Base-by-base conservation (phyloP, 2,797 vertebrate genomes). In the Anguilla pacifica region DNA sequence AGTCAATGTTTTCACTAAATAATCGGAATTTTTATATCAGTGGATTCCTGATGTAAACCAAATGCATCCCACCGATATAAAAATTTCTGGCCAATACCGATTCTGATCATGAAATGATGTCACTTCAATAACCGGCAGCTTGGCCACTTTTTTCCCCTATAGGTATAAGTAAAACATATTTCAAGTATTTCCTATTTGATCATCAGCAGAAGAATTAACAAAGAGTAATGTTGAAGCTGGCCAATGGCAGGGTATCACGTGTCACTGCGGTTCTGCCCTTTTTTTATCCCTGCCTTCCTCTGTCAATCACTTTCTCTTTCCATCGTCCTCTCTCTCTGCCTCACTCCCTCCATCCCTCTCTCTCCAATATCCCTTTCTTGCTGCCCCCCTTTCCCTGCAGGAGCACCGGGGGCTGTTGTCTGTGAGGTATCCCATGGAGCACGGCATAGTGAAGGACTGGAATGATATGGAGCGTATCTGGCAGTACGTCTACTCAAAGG, bases 401-500 rank as follows among this genome's bases (percentile, higher is more conserved):
- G 97, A 98, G 89, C 97, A 98, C 94, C 91, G 97, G 67, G 97
- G 97, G 4, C 88, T 98, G 93, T 90, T 98, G 92, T 95, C 97
- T 2, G 97, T 98, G 49, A 95, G 97, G 2, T 98, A 98, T 88
- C 97, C 97, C 2, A 98, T 98, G 97, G 97, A 98, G 89, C 97
- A 98, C 0, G 97, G 97, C 0, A 96, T 98, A 1, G 97, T 98
- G 55, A 97, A 96, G 9, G 97, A 98, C 95, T 98, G 97, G 97
- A 98, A 98, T 0, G 97, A 98, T 93, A 98, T 98, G 97, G 97
- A 98, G 92, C 95, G 97, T 86, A 97, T 98, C 95, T 98, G 97
- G 97, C 97, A 98, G 94, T 98, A 98, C 0, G 97, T 98, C 82
- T 98, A 98, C 87, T 97, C 97, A 87, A 98, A 98, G 94, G 97